A percentile compares a stretch with the other conserved stretches of the same genome.
phyloP scores from a whole-genome alignment of 1,140 invertebrate species.

The Bombus difficillimus region DNA sequence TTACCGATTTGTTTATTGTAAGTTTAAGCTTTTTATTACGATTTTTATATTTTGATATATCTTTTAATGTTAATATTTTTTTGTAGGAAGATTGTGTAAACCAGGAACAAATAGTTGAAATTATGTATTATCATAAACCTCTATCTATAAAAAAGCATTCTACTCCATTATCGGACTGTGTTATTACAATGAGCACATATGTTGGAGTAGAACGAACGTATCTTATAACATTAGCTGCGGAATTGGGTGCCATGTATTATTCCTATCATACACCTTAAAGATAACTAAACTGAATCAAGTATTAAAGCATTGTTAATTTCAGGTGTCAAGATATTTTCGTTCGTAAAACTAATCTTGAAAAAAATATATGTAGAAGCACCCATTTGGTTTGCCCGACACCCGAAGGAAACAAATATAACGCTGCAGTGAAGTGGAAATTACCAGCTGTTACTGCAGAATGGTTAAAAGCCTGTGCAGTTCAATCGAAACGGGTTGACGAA shows the following conservation, averaged over 20 bases:
- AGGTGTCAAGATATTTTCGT: constrained; percentile 86
- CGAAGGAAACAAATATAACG: constrained; percentile 91
- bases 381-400: constrained; percentile 90
- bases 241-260: constrained; percentile 87
- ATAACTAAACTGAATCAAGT: constrained; percentile 1
- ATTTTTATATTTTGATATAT: background rate
- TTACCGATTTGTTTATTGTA: constrained; percentile 85
- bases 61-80: background rate
- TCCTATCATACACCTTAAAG: background rate
- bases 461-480: constrained; percentile 88
- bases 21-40: constrained; percentile 41
- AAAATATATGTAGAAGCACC: constrained; percentile 82
- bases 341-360: constrained; percentile 81
- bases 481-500: constrained; percentile 84
- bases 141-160: constrained; percentile 80
- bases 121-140: constrained; percentile 87
- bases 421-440: constrained; percentile 92
- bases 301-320: constrained; percentile 36
- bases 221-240: constrained; percentile 86
- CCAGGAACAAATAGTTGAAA: constrained; percentile 82
- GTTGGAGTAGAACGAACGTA: constrained; percentile 87
- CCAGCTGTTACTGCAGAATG: constrained; percentile 90
- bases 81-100: constrained; percentile 85
- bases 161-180: constrained; percentile 87
- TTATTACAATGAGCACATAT: constrained; percentile 91